These are phyloP conservation scores for Darevskia mixta DNA, from an alignment of 2,797 vertebrate genomes.

Conservation along the genomic window DNA sequence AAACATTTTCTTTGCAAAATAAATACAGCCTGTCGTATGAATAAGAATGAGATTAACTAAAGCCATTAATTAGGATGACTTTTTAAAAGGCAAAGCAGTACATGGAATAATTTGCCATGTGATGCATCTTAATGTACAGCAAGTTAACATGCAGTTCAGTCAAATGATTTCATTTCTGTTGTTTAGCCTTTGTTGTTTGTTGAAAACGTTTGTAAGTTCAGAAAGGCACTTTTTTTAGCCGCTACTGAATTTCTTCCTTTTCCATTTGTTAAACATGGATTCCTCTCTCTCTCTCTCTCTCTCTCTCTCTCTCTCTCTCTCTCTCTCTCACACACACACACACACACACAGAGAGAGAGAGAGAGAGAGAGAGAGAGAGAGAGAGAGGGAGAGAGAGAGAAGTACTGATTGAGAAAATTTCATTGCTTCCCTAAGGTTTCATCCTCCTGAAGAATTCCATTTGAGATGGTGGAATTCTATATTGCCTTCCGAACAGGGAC, in stretches of 20 bases:
- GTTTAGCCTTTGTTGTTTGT: constrained; percentile 36
- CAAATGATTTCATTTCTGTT: constrained; percentile 38
- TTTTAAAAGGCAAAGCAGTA: constrained; percentile 62
- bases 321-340: accelerated
- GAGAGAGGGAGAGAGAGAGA: neutral
- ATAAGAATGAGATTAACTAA: constrained; percentile 73
- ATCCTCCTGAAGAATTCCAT: neutral
- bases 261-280: neutral
- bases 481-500: accelerated
- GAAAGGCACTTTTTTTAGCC: neutral
- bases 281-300: neutral
- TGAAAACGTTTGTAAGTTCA: neutral
- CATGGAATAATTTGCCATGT: constrained; percentile 57
- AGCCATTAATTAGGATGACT: constrained; percentile 72
- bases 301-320: neutral
- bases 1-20: constrained; percentile 73
- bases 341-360: too few relatives aligned
- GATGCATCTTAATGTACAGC: constrained; percentile 48
- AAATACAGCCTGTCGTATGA: constrained; percentile 72
- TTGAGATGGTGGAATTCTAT: neutral
- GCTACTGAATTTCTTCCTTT: neutral
- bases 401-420: neutral
- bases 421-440: neutral
- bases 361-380: too few relatives aligned
- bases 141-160: constrained; percentile 24